Conservation (phyloP, 2,797 vertebrate genomes). For the Karalla daura region DNA sequence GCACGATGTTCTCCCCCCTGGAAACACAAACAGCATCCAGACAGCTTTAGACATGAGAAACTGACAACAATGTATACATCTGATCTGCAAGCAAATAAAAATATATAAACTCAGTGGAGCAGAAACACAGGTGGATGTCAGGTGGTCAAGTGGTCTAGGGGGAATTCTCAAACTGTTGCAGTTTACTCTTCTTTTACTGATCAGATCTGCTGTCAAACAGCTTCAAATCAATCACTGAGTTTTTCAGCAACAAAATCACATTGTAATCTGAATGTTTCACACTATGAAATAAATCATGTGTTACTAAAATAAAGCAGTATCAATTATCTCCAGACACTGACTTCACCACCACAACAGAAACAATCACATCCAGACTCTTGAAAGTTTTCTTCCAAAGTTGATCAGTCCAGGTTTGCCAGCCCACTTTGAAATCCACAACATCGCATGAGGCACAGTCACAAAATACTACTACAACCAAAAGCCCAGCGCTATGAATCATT, state of each 20-base stretch:
- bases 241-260: no score
- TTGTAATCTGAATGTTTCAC: no score
- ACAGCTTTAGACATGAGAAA: not conserved
- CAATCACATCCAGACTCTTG: not conserved
- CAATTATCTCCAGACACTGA: no score
- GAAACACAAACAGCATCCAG: constrained; percentile 36
- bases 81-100: not conserved
- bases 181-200: not conserved
- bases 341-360: not conserved
- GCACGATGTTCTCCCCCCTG: constrained; percentile 85
- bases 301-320: not conserved
- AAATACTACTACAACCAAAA: not conserved
- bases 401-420: accelerated
- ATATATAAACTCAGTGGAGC: not conserved
- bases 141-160: not conserved
- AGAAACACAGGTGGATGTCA: not conserved
- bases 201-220: not conserved
- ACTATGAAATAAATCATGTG: no score
- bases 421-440: not conserved
- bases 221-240: no score
- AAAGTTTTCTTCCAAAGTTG: not conserved
- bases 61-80: not conserved
- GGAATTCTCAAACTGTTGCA: constrained; percentile 23
- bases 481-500: not conserved
- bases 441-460: no score